These are phyloP conservation scores for Lamprotornis superbus DNA, from an alignment of 2,113 vertebrate genomes.

Conservation along the genomic window DNA sequence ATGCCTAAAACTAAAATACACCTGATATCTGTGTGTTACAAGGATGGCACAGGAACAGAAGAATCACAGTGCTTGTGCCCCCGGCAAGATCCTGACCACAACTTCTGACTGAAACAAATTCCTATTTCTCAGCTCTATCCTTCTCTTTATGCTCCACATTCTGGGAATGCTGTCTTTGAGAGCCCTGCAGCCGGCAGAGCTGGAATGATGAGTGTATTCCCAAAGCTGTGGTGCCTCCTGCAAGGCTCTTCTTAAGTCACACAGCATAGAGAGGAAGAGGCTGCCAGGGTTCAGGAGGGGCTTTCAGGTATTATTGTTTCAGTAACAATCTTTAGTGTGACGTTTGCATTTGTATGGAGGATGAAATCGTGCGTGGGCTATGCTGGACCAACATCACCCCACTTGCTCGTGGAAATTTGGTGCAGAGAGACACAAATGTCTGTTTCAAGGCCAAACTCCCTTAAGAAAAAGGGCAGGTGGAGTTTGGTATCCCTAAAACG, in stretches of 20 bases:
- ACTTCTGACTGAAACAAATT: background rate
- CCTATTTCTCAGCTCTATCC: background rate
- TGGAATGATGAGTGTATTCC: background rate
- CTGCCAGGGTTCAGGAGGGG: background rate
- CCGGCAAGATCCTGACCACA: background rate
- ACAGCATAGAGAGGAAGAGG: background rate
- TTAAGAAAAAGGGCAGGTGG: background rate
- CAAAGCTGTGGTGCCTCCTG: background rate
- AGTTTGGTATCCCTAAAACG: background rate
- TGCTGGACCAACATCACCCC: background rate
- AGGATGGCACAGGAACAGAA: background rate
- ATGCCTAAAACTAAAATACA: background rate
- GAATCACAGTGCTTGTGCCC: background rate
- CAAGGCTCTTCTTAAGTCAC: background rate
- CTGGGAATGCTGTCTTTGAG: background rate
- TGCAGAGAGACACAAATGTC: background rate
- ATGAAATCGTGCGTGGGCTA: rapidly evolving
- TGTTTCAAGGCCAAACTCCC: background rate
- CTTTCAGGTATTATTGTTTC: background rate
- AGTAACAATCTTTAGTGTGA: background rate
- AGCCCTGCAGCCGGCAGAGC: background rate
- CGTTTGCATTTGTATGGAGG: background rate
- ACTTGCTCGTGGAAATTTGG: background rate
- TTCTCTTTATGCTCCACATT: background rate
- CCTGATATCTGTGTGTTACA: background rate